A percentile compares a stretch with the other conserved stretches of the same genome.
These are phyloP conservation scores for Zaprionus vittiger DNA, from an alignment of 1,140 invertebrate species.

Conservation along the genomic window DNA sequence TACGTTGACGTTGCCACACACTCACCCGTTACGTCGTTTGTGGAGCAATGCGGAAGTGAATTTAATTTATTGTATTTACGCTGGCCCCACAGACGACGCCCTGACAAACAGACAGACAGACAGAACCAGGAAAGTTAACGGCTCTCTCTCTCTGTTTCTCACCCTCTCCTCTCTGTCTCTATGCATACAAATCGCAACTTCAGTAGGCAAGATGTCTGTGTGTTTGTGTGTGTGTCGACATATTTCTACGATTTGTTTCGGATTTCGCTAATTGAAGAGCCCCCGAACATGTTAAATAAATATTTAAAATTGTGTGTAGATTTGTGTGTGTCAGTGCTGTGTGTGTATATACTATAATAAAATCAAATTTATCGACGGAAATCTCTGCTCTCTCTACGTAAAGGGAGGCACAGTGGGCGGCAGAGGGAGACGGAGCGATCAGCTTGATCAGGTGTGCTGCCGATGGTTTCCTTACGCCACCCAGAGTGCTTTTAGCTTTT, in stretches of 20 bases:
- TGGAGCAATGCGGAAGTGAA: slow-evolving; percentile 84
- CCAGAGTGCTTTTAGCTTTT: slow-evolving; percentile 23
- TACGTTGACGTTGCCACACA: slow-evolving; percentile 40
- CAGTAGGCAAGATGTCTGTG: slow-evolving; percentile 27
- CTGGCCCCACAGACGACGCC: slow-evolving; percentile 42
- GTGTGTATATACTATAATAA: slow-evolving; percentile 16
- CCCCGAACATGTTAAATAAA: slow-evolving; percentile 51
- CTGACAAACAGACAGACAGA: slow-evolving; percentile 20
- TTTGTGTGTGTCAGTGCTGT: background rate
- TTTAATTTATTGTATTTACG: slow-evolving; percentile 84
- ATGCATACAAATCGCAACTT: slow-evolving; percentile 57
- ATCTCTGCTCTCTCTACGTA: slow-evolving; percentile 27
- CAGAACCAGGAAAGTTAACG: slow-evolving; percentile 54
- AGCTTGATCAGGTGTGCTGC: slow-evolving; percentile 53
- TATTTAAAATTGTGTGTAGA: slow-evolving; percentile 33
- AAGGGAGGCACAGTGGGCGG: slow-evolving; percentile 6
- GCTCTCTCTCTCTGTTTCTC: slow-evolving; percentile 11
- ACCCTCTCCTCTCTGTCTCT: background rate
- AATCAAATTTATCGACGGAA: slow-evolving; percentile 46
- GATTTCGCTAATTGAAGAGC: slow-evolving; percentile 73
- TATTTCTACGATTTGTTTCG: slow-evolving; percentile 60
- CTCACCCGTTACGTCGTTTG: slow-evolving; percentile 76
- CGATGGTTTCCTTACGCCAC: slow-evolving; percentile 24
- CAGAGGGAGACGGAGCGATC: background rate
- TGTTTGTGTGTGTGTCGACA: slow-evolving; percentile 25